phyloP scores from a whole-genome alignment of 1,140 invertebrate species.

The Oedothorax gibbosus region DNA sequence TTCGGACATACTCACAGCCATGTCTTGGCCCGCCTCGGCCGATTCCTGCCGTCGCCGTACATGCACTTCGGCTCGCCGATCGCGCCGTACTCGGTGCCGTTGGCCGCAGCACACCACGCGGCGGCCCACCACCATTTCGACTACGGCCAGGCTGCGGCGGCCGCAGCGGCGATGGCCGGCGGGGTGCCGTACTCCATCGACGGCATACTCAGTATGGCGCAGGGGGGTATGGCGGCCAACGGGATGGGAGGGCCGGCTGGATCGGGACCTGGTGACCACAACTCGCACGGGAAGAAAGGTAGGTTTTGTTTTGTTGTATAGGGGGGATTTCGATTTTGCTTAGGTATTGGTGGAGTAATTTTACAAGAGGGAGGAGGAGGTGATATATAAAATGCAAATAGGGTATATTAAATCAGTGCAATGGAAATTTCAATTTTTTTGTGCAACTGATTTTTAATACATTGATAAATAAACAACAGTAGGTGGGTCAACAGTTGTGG shows the following conservation, averaged over 20 bases:
- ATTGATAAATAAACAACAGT: no score
- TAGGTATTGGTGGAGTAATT: no score
- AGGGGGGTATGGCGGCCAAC: constrained; percentile 43
- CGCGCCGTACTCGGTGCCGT: constrained; percentile 61
- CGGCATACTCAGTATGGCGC: constrained; percentile 61
- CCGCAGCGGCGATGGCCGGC: constrained; percentile 37
- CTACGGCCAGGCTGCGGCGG: constrained; percentile 33
- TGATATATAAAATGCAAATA: no score
- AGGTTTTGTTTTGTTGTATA: neutral
- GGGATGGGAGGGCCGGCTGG: constrained; percentile 15
- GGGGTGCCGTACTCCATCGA: constrained; percentile 60
- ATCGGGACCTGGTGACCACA: constrained; percentile 1
- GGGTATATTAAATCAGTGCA: no score
- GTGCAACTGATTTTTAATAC: no score
- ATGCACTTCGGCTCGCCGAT: constrained; percentile 63
- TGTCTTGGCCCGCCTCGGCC: constrained; percentile 61
- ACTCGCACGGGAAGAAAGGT: constrained; percentile 51
- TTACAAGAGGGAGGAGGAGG: no score
- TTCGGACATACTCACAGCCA: constrained; percentile 59
- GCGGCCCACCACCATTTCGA: constrained; percentile 35
- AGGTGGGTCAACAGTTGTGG: no score
- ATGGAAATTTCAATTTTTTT: no score
- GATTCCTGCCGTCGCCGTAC: constrained; percentile 62
- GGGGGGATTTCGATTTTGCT: no score
- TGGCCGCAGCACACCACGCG: constrained; percentile 30